A percentile compares a stretch with the other conserved stretches of the same genome.
Evolutionary conservation across 2,113 vertebrate species (phyloP).

Genomic region (Synchiropus splendidus): DNA sequence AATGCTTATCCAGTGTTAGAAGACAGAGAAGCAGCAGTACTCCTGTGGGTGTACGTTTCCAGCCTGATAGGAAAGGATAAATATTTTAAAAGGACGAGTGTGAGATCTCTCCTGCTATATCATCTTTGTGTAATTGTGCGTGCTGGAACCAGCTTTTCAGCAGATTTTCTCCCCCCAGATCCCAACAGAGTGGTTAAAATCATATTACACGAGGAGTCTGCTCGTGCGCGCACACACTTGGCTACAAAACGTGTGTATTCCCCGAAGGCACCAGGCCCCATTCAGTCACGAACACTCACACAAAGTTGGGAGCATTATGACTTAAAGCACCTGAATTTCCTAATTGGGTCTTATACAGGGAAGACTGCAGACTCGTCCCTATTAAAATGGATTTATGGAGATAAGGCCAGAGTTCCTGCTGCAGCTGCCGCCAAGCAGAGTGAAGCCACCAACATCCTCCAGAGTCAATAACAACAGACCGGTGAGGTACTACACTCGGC

Average conservation of each 20-base stretch:
- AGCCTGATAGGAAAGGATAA: constrained; percentile 42
- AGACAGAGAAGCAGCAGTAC: not conserved
- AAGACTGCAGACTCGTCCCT: constrained; percentile 1
- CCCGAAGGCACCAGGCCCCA: constrained; percentile 11
- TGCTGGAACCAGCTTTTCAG: constrained; percentile 36
- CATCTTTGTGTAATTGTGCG: constrained; percentile 49
- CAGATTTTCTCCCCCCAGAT: constrained; percentile 22
- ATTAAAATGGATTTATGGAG: constrained; percentile 19
- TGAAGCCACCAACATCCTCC: no score
- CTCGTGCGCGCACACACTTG: constrained; percentile 1
- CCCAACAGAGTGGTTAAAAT: constrained; percentile 16
- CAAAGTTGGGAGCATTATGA: not conserved
- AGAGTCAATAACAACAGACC: no score
- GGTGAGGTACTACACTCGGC: no score
- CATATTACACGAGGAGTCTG: constrained; percentile 9
- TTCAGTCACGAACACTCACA: constrained; percentile 23
- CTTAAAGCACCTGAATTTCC: constrained; percentile 3
- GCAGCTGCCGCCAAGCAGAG: no score
- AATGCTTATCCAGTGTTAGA: no score
- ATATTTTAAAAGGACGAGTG: constrained; percentile 47
- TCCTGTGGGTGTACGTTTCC: constrained; percentile 14
- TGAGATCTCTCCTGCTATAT: constrained; percentile 33
- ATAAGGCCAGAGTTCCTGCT: not conserved
- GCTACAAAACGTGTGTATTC: constrained; percentile 1
- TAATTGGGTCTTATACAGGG: constrained; percentile 11